phyloP scores from a whole-genome alignment of 2,113 vertebrate genomes.

The Platanista minor region DNA sequence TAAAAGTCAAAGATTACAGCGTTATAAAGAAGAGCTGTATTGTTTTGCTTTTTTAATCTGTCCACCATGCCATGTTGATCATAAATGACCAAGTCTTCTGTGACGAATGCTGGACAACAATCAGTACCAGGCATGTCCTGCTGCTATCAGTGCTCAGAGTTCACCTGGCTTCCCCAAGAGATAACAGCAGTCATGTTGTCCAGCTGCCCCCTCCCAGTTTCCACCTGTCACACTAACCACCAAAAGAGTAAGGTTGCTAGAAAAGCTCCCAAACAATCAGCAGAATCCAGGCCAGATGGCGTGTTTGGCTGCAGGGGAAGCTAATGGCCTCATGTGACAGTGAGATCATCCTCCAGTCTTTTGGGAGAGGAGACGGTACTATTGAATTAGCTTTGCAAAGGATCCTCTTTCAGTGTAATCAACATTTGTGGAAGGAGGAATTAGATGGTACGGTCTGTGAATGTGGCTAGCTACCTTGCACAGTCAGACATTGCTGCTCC shows the following conservation, averaged over 20 bases:
- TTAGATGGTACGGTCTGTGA: constrained; percentile 68
- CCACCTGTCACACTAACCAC: background rate
- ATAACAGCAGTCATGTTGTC: background rate
- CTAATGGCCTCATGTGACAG: constrained; percentile 49
- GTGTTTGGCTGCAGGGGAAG: constrained; percentile 50
- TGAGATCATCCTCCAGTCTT: constrained; percentile 60
- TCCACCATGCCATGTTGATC: background rate
- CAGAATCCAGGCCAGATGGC: constrained; percentile 35
- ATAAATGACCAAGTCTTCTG: constrained; percentile 31
- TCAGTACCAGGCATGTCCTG: background rate
- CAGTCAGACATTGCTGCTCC: constrained; percentile 14
- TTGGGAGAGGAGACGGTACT: constrained; percentile 39
- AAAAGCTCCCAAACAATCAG: constrained; percentile 17
- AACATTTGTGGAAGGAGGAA: constrained; percentile 58
- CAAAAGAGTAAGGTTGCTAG: background rate
- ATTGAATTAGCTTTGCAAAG: constrained; percentile 67
- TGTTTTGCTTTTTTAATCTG: background rate
- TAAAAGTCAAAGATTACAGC: constrained; percentile 38
- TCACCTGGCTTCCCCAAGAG: constrained; percentile 29
- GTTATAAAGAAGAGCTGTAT: constrained; percentile 9
- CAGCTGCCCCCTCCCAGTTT: background rate
- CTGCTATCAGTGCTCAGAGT: background rate
- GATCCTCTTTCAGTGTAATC: constrained; percentile 66
- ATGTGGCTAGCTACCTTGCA: constrained; percentile 28
- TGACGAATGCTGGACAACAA: constrained; percentile 40